Percentiles rank a stretch among this genome's conserved stretches.
Evolutionary conservation across 2,797 vertebrate species (phyloP).

Genomic region (Stomatorhinus walkeri): DNA sequence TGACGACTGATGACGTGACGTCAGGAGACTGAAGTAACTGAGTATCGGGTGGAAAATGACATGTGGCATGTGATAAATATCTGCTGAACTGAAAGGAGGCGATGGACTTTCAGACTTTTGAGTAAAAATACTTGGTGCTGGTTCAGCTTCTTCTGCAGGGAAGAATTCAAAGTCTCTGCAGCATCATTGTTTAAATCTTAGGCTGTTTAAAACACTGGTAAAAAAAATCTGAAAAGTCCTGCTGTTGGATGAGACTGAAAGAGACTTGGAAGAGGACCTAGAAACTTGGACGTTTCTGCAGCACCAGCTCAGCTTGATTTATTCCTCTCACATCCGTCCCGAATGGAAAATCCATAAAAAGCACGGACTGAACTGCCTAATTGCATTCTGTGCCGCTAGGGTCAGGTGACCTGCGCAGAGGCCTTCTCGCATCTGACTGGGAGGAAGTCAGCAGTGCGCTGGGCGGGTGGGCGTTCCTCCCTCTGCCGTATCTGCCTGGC

Average conservation of each 20-base stretch:
- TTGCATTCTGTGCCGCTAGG: conserved; percentile 18
- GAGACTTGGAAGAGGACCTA: not conserved
- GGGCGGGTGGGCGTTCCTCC: not conserved
- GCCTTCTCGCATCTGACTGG: conserved; percentile 5
- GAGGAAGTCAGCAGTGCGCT: not conserved
- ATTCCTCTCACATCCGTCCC: not conserved
- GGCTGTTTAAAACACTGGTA: not conserved
- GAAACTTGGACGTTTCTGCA: not conserved
- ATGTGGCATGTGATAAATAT: not conserved
- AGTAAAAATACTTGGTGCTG: not conserved
- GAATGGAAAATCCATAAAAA: conserved; percentile 20
- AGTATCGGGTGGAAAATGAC: not conserved
- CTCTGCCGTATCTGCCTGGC: not conserved
- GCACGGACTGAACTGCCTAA: conserved; percentile 4
- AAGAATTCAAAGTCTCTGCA: not conserved
- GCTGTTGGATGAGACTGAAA: not conserved
- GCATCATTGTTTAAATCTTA: not conserved
- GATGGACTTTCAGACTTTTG: not conserved
- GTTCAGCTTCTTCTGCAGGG: not conserved
- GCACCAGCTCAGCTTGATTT: not conserved
- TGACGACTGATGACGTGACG: not conserved
- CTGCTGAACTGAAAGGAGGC: not conserved
- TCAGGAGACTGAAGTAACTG: not conserved
- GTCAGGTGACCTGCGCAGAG: conserved; percentile 16
- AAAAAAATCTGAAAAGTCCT: not conserved